A percentile compares a stretch with the other conserved stretches of the same genome.
Conservation (phyloP, 2,113 vertebrate genomes). For the Chionodraco myersi region DNA sequence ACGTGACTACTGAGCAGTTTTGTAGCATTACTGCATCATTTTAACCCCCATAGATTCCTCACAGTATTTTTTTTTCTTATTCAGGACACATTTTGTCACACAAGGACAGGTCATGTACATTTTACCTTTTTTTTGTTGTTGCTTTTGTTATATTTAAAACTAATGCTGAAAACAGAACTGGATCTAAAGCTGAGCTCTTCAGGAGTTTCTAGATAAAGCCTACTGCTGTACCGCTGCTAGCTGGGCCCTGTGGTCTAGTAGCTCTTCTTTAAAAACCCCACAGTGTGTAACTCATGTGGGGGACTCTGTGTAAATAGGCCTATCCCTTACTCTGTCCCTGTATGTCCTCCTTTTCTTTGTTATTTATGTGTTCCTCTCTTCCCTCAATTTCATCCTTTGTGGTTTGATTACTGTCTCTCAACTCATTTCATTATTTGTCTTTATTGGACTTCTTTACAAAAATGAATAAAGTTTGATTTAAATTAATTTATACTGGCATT, state of each 20-base stretch:
- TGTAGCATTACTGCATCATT: constrained; percentile 55
- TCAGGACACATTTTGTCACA: neutral
- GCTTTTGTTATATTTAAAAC: constrained; percentile 51
- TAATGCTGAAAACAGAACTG: constrained; percentile 57
- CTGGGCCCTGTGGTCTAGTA: constrained; percentile 41
- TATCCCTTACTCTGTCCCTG: constrained; percentile 21
- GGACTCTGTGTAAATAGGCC: constrained; percentile 70
- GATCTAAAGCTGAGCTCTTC: constrained; percentile 57
- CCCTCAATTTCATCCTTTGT: constrained; percentile 25
- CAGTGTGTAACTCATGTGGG: constrained; percentile 14
- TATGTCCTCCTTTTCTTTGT: constrained; percentile 31
- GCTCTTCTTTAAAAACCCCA: constrained; percentile 12
- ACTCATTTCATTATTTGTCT: constrained; percentile 54
- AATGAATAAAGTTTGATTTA: constrained; percentile 76
- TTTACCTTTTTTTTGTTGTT: constrained; percentile 13
- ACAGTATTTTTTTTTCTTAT: neutral
- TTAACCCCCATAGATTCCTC: constrained; percentile 26
- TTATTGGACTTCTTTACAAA: constrained; percentile 53
- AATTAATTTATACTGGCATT: constrained; percentile 11
- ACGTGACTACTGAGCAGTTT: constrained; percentile 69
- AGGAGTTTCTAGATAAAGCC: constrained; percentile 27
- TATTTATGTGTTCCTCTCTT: constrained; percentile 52
- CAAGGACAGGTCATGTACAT: constrained; percentile 12
- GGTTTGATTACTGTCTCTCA: constrained; percentile 39
- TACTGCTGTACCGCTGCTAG: constrained; percentile 71